A percentile compares a stretch with the other conserved stretches of the same genome.
Evolutionary conservation across 37 sponge, comb jelly and placozoan genomes (phyloP).

Genomic region (Dysidea cf. avara): DNA sequence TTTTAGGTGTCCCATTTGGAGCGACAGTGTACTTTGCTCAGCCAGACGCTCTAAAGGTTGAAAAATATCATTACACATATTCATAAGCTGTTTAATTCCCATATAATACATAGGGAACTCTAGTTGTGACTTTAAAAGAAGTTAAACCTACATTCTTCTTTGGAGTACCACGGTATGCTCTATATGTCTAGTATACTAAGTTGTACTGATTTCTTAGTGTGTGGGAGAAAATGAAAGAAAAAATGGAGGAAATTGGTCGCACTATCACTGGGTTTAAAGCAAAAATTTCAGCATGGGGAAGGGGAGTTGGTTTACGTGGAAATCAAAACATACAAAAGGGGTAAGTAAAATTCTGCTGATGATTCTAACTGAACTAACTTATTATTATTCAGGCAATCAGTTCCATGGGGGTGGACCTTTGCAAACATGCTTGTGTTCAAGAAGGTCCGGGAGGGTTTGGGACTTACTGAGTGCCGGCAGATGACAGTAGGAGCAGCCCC

Average conservation of each 20-base stretch:
- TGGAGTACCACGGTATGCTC: slow-evolving; percentile 77
- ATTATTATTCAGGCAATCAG: slow-evolving; percentile 18
- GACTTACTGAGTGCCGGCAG: slow-evolving; percentile 9
- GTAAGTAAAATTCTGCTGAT: slow-evolving; percentile 5
- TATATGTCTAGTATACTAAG: no score
- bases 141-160: slow-evolving; percentile 73
- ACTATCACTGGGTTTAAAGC: slow-evolving; percentile 45
- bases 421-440: slow-evolving; percentile 57
- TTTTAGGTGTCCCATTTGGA: slow-evolving; percentile 11
- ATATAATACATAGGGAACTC: slow-evolving; percentile 46
- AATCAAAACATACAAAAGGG: slow-evolving; percentile 53
- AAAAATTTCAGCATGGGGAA: slow-evolving; percentile 56
- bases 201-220: slow-evolving; percentile 61
- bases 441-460: slow-evolving; percentile 33
- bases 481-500: slow-evolving; percentile 73
- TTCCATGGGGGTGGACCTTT: slow-evolving; percentile 69
- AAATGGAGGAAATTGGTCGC: slow-evolving; percentile 25
- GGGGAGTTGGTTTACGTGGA: slow-evolving; percentile 68
- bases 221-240: slow-evolving; percentile 76
- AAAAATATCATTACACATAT: no score
- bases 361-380: no score
- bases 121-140: slow-evolving; percentile 53
- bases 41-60: slow-evolving; percentile 90
- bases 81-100: no score
- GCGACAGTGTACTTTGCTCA: slow-evolving; percentile 73